A percentile compares a stretch with the other conserved stretches of the same genome.
Conservation (phyloP, 2,888 invertebrate genomes). For the Drosophila anomalata region DNA sequence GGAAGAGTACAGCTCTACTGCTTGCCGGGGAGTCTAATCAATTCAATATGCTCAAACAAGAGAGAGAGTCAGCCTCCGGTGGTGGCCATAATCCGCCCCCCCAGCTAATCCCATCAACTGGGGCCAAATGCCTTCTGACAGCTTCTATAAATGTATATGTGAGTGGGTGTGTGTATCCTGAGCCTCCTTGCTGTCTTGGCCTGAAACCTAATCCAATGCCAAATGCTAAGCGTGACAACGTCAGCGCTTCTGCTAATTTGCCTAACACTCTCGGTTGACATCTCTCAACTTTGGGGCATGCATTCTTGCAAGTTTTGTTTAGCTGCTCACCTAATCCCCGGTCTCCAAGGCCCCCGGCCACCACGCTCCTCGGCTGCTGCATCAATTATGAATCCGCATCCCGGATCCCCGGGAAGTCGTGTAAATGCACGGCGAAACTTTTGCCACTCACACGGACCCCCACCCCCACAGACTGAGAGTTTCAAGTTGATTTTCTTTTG, state of each 20-base stretch:
- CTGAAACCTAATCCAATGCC: conserved; percentile 40
- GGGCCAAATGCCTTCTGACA: conserved; percentile 13
- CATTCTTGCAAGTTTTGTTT: conserved; percentile 55
- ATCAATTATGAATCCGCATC: conserved; percentile 69
- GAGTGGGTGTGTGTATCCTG: background rate
- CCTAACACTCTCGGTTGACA: conserved; percentile 70
- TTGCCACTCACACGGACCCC: conserved; percentile 45
- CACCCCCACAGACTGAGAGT: background rate
- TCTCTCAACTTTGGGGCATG: conserved; percentile 62
- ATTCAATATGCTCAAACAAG: conserved; percentile 27
- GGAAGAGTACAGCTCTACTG: background rate
- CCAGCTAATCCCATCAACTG: conserved; percentile 36
- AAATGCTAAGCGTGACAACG: conserved; percentile 60
- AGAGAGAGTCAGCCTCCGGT: background rate
- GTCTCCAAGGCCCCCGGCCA: conserved; percentile 1
- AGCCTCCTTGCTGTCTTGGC: conserved; percentile 8
- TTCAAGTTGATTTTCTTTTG: conserved; percentile 51
- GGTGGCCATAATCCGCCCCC: conserved; percentile 20
- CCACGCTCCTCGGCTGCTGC: conserved; percentile 50
- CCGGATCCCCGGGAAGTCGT: conserved; percentile 53
- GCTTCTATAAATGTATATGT: background rate
- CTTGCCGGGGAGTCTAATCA: conserved; percentile 29
- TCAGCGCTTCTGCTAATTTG: conserved; percentile 70
- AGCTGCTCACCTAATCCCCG: conserved; percentile 39
- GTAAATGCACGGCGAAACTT: conserved; percentile 68